Base-by-base conservation (phyloP, 2,113 vertebrate species). In the Ardeotis arabs region DNA sequence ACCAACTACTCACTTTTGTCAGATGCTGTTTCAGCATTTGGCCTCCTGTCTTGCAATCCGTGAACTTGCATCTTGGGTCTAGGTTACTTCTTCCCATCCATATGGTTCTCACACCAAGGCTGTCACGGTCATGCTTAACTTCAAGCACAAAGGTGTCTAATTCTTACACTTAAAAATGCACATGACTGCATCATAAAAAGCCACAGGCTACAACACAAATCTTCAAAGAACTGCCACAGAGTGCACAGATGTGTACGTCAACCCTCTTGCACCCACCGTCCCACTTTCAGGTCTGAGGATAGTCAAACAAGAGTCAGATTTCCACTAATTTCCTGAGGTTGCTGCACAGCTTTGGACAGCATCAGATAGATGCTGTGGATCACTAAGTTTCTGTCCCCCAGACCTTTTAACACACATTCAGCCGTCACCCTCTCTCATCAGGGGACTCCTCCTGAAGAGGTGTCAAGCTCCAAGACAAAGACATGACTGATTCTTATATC, bases 381-480 rank as follows among this genome's bases (percentile, higher is more conserved):
- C 96, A 94, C 94, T 96, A 96, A 97, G 80, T 95, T 94, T 96
- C 81, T 95, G 83, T 95, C 74, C 80, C 66, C 80, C 69, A 41
- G 86, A 93, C 73, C 86, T 95, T 93, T 95, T 93, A 94, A 84
- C 69, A 96, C 22, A 89, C 31, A 66, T 93, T 96, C 78, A 88
- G 56, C 39, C 44, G 1, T 74, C 33, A n/a, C 69, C 41, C 45
- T 84, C 66, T 84, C 94, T 89, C 87, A 94, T 93, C 94, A 93
- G 87, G 95, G 92, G 91, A 95, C 73, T 84, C 37, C 78, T 95
- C 68, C 62, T 84, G 76, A 88, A 86, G 89, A 91, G 44, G 41
- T 88, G 25, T 70, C 4, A 29, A 4, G 4, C 72, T 91, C 79
- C 50, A 68, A 83, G n/a, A 96, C 93, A 97, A 97, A 97, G 89